phyloP scores from a whole-genome alignment of 1,140 invertebrate genomes.

The Drosophila serrata region DNA sequence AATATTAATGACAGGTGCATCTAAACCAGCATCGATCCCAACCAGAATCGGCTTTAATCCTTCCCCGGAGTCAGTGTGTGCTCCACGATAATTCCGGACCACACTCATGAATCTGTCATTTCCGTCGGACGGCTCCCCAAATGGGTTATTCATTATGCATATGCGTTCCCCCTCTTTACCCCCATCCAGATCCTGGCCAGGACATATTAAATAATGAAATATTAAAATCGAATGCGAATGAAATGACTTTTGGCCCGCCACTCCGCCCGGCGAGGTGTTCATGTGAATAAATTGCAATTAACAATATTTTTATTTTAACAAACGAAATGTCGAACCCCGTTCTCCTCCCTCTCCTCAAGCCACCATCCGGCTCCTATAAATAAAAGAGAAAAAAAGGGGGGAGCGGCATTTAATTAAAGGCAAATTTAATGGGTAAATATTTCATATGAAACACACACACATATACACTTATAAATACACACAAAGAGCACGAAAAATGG shows the following conservation, averaged over 20 bases:
- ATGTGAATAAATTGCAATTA: conserved; percentile 85
- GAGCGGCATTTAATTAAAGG: conserved; percentile 78
- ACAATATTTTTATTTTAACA: conserved; percentile 84
- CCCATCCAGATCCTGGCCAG: not conserved
- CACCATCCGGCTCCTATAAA: conserved; percentile 16
- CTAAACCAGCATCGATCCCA: not conserved
- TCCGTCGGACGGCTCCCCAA: conserved; percentile 8
- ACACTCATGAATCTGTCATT: conserved; percentile 34
- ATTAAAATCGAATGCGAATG: conserved; percentile 77
- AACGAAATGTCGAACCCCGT: conserved; percentile 60
- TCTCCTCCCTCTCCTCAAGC: not conserved
- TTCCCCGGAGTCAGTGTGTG: not conserved
- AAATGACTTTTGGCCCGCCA: conserved; percentile 23
- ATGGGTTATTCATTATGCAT: conserved; percentile 77
- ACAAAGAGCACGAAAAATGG: conserved; percentile 23
- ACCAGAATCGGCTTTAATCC: conserved; percentile 23
- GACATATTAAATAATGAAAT: conserved; percentile 78
- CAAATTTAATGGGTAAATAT: conserved; percentile 84
- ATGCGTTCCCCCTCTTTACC: conserved; percentile 28
- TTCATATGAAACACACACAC: conserved; percentile 56
- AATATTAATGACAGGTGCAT: conserved; percentile 3
- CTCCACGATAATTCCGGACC: conserved; percentile 21
- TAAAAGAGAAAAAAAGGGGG: conserved; percentile 21
- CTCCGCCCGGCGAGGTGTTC: conserved; percentile 63
- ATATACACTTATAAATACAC: not conserved